phyloP scores from a whole-genome alignment of 2,113 vertebrate genomes.

The Sminthopsis crassicaudata region DNA sequence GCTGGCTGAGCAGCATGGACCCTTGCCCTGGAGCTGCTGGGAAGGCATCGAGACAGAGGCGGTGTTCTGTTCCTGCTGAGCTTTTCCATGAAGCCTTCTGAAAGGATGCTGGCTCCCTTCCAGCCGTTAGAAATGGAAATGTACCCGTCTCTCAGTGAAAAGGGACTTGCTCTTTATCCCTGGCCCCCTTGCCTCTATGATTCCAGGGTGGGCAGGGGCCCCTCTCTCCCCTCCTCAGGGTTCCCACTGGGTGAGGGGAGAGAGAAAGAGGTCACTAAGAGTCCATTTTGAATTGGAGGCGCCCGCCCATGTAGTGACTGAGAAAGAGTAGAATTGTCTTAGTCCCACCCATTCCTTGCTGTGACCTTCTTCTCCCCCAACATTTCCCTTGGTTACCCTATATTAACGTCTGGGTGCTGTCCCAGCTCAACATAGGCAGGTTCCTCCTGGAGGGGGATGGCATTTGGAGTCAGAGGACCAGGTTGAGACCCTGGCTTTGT shows the following conservation, averaged over 20 bases:
- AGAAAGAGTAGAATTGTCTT: background rate
- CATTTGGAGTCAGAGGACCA: background rate
- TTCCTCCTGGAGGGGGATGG: background rate
- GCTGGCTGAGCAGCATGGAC: background rate
- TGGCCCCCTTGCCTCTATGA: background rate
- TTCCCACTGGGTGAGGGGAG: background rate
- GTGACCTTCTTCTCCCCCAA: accelerated
- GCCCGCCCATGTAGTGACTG: background rate
- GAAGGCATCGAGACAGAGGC: background rate
- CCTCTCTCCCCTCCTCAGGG: background rate
- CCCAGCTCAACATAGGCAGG: background rate
- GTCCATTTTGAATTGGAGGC: background rate
- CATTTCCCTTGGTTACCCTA: background rate
- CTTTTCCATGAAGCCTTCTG: constrained; percentile 48
- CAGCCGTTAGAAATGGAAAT: constrained; percentile 63
- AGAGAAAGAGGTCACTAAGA: background rate
- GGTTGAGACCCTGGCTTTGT: background rate
- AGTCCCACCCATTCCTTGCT: background rate
- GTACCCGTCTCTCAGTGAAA: constrained; percentile 42
- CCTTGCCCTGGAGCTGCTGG: background rate
- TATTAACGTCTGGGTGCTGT: background rate
- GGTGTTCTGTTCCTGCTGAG: background rate
- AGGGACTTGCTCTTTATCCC: background rate
- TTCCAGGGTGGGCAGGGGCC: background rate
- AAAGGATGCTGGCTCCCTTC: constrained; percentile 44